These are phyloP conservation scores for Drosophila mimica DNA, from an alignment of 2,888 invertebrate genomes.

Conservation along the genomic window DNA sequence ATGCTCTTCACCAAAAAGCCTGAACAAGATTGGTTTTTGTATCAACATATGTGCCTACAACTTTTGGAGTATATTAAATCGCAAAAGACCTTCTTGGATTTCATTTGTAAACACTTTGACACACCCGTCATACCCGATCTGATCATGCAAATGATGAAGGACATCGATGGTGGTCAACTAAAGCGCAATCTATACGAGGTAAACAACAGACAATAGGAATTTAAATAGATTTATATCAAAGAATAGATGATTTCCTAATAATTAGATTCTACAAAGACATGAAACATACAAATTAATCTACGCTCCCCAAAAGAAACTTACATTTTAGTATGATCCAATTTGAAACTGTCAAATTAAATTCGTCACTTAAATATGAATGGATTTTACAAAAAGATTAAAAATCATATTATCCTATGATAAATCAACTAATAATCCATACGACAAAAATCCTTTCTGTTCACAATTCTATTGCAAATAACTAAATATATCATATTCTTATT, in stretches of 20 bases:
- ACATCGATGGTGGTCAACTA: constrained; percentile 91
- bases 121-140: constrained; percentile 98
- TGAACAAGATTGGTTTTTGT: constrained; percentile 97
- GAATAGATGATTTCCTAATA: neutral
- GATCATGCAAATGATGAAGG: constrained; percentile 92
- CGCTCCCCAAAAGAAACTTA: too few species aligned
- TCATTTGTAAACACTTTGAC: constrained; percentile 94
- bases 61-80: constrained; percentile 96
- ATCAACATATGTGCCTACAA: constrained; percentile 95
- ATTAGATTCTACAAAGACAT: too few species aligned
- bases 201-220: constrained; percentile 73
- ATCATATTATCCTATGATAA: neutral
- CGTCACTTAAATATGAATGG: neutral
- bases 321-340: neutral
- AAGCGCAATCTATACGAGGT: constrained; percentile 90
- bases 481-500: neutral
- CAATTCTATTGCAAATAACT: neutral
- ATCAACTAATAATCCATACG: neutral
- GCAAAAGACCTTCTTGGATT: constrained; percentile 93
- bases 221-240: neutral
- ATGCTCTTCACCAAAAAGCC: constrained; percentile 94
- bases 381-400: neutral
- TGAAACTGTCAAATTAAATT: neutral
- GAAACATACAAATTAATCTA: too few species aligned
- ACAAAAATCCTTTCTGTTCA: neutral